phyloP scores from a whole-genome alignment of 2,113 vertebrate species.

The Nyctibius bracteatus region DNA sequence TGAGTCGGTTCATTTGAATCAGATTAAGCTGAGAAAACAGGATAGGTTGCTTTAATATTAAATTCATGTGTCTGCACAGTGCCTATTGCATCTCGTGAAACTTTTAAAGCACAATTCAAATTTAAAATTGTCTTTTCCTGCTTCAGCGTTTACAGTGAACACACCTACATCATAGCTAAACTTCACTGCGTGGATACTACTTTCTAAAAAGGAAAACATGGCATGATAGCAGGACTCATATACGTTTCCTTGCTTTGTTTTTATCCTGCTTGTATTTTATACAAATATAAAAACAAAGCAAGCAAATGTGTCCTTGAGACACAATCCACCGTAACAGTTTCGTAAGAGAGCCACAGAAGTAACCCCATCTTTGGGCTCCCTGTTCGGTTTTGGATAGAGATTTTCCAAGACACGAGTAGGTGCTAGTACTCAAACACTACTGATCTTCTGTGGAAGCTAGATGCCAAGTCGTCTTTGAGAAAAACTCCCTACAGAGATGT shows the following conservation, averaged over 20 bases:
- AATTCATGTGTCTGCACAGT: background rate
- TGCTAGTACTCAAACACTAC: background rate
- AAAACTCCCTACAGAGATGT: background rate
- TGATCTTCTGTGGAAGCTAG: background rate
- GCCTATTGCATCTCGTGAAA: background rate
- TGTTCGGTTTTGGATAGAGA: background rate
- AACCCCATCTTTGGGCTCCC: background rate
- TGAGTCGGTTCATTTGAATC: too few relatives aligned
- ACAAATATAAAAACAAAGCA: background rate
- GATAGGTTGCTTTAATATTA: background rate
- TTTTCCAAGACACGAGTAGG: background rate
- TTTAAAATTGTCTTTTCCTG: background rate
- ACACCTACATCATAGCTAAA: background rate
- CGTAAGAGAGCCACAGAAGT: background rate
- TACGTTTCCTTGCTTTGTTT: background rate
- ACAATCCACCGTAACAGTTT: background rate
- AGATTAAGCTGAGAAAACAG: conserved; percentile 6
- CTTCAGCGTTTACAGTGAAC: background rate
- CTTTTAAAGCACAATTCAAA: background rate
- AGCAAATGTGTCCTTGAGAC: background rate
- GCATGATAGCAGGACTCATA: background rate
- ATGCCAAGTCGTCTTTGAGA: background rate
- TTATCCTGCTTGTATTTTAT: background rate
- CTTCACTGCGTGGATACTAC: background rate
- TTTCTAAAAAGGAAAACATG: background rate